Conservation (phyloP, 2,113 vertebrate species). For the Oncorhynchus gorbuscha region DNA sequence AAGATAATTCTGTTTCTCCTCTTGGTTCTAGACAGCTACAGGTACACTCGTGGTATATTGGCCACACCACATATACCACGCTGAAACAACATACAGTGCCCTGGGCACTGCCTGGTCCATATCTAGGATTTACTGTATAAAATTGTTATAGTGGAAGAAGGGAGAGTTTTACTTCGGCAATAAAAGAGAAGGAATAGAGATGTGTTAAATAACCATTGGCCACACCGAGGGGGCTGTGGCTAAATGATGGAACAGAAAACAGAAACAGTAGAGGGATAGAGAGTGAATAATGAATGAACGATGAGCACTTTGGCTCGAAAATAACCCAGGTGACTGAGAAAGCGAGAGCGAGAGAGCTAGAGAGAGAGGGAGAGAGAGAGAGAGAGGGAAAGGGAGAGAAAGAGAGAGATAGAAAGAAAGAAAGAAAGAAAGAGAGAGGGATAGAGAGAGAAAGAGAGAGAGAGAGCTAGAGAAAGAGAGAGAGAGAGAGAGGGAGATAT, state of each 20-base stretch:
- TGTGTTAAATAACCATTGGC: conserved; percentile 59
- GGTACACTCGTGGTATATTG: too few relatives aligned
- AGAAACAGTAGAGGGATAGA: conserved; percentile 66
- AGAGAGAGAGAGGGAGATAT: neutral
- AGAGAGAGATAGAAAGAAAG: too few relatives aligned
- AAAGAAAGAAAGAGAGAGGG: neutral
- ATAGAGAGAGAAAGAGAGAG: neutral
- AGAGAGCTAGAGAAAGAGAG: neutral
- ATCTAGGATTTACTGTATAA: too few relatives aligned
- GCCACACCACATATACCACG: too few relatives aligned
- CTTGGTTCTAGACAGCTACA: too few relatives aligned
- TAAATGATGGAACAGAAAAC: conserved; percentile 61
- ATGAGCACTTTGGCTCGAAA: conserved; percentile 73
- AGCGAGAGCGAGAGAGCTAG: neutral
- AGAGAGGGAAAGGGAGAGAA: too few relatives aligned
- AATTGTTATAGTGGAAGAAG: too few relatives aligned
- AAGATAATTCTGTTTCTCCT: too few relatives aligned
- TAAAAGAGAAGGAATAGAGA: neutral
- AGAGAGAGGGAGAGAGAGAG: too few relatives aligned
- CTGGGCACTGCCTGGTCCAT: too few relatives aligned
- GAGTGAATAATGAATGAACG: conserved; percentile 74
- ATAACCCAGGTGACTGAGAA: conserved; percentile 52
- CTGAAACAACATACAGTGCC: too few relatives aligned
- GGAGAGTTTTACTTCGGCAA: too few relatives aligned
- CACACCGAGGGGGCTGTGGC: conserved; percentile 62